A percentile compares a stretch with the other conserved stretches of the same genome.
These are phyloP conservation scores for Morelia viridis DNA, from an alignment of 2,797 vertebrate genomes.

Conservation along the genomic window DNA sequence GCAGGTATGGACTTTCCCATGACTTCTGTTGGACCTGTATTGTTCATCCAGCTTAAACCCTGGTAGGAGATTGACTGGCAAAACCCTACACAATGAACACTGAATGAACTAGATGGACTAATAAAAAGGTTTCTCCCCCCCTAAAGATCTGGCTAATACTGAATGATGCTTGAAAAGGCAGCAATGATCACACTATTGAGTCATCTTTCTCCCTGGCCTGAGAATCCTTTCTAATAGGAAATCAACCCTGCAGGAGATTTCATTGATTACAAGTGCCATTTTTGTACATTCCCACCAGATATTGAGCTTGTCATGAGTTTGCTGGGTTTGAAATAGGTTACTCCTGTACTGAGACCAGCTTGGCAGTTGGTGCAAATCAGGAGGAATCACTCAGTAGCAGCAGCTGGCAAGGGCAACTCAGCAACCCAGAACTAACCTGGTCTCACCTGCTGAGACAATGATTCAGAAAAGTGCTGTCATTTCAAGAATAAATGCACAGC, in stretches of 20 bases:
- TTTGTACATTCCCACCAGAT: not conserved
- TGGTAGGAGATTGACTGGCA: not conserved
- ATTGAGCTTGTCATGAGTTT: slow-evolving; percentile 7
- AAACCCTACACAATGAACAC: not conserved
- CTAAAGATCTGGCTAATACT: not conserved
- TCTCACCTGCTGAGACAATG: slow-evolving; percentile 32
- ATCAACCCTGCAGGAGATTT: not conserved
- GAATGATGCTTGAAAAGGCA: not conserved
- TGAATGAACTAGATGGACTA: not conserved
- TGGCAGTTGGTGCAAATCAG: slow-evolving; percentile 16
- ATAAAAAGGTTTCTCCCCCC: not conserved
- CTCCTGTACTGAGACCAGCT: not conserved
- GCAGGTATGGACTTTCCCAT: not conserved
- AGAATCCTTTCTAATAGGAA: slow-evolving; percentile 5
- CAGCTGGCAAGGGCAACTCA: slow-evolving; percentile 51
- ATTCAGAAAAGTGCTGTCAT: slow-evolving; percentile 50
- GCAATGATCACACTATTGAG: not conserved
- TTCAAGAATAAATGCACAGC: slow-evolving; percentile 59
- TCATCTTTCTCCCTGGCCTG: not conserved
- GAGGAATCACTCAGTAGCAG: slow-evolving; percentile 36
- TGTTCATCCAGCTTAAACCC: not conserved
- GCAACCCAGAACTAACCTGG: slow-evolving; percentile 34
- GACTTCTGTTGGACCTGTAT: not conserved
- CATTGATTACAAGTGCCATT: not conserved
- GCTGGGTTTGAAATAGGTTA: slow-evolving; percentile 7